Conservation (phyloP, 1,140 invertebrate species). For the Luehdorfia chinensis region DNA sequence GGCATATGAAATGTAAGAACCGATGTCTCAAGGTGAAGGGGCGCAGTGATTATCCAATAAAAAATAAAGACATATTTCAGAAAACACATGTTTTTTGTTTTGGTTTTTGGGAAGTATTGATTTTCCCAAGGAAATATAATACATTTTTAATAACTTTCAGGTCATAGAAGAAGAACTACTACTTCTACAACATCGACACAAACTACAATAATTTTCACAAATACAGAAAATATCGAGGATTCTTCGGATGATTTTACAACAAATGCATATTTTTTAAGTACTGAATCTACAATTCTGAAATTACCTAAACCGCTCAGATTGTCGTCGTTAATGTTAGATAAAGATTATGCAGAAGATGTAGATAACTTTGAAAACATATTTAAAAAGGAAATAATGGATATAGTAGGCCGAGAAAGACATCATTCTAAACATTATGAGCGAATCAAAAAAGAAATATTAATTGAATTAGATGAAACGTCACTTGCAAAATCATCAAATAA, state of each 20-base stretch:
- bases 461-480: conserved; percentile 52
- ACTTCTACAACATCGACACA: conserved; percentile 54
- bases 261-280: conserved; percentile 38
- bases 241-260: conserved; percentile 41
- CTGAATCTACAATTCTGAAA: conserved; percentile 44
- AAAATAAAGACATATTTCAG: too few relatives aligned
- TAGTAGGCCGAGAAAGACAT: conserved; percentile 46
- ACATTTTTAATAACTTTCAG: too few relatives aligned
- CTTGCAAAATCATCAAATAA: conserved; percentile 60
- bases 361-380: conserved; percentile 59
- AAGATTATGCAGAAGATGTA: conserved; percentile 53
- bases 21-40: too few relatives aligned
- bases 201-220: conserved; percentile 48
- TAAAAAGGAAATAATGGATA: conserved; percentile 39
- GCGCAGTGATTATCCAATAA: too few relatives aligned
- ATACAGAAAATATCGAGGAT: conserved; percentile 37
- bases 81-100: too few relatives aligned
- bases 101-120: too few relatives aligned
- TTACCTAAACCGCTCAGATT: conserved; percentile 61
- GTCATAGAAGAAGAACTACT: conserved; percentile 70
- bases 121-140: too few relatives aligned
- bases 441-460: conserved; percentile 50
- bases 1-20: too few relatives aligned
- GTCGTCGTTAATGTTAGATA: conserved; percentile 40
- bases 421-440: conserved; percentile 46